A percentile compares a stretch with the other conserved stretches of the same genome.
These are phyloP conservation scores for Conus ventricosus DNA, from an alignment of 1,140 invertebrate genomes.

Conservation along the genomic window DNA sequence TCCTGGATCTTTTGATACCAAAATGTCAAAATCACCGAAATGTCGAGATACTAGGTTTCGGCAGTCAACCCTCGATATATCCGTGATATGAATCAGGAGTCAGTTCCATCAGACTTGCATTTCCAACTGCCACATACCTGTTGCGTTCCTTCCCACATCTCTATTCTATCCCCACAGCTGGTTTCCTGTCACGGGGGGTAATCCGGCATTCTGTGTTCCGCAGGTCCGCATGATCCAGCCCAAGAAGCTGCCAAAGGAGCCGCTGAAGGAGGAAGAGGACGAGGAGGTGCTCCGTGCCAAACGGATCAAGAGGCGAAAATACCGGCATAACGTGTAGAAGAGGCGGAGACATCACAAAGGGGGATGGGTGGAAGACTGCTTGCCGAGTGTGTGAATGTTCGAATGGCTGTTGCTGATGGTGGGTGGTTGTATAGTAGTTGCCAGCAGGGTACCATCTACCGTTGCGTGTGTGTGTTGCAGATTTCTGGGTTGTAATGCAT, in stretches of 20 bases:
- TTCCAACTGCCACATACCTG: too few species aligned
- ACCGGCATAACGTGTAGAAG: conserved; percentile 28
- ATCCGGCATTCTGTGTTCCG: too few species aligned
- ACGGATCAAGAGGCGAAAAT: conserved; percentile 44
- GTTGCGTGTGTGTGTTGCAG: neutral
- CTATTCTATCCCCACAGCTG: too few species aligned
- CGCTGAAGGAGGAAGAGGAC: conserved; percentile 34
- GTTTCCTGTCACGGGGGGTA: too few species aligned
- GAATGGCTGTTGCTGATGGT: neutral
- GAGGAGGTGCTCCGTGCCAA: conserved; percentile 33
- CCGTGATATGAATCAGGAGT: too few species aligned
- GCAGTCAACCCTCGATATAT: too few species aligned
- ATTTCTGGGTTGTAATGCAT: neutral
- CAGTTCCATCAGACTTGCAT: too few species aligned
- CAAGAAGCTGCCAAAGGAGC: conserved; percentile 20
- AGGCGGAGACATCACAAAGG: too few species aligned
- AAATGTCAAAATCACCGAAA: too few species aligned
- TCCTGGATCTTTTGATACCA: too few species aligned
- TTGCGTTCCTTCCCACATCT: too few species aligned
- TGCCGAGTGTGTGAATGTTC: neutral
- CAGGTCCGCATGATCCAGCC: conserved; percentile 17
- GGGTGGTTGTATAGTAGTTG: neutral
- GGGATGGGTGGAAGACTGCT: neutral
- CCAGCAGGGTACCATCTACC: neutral
- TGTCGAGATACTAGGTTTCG: too few species aligned